Conservation (phyloP, 2,888 invertebrate species). For the Monochamus alternatus region DNA sequence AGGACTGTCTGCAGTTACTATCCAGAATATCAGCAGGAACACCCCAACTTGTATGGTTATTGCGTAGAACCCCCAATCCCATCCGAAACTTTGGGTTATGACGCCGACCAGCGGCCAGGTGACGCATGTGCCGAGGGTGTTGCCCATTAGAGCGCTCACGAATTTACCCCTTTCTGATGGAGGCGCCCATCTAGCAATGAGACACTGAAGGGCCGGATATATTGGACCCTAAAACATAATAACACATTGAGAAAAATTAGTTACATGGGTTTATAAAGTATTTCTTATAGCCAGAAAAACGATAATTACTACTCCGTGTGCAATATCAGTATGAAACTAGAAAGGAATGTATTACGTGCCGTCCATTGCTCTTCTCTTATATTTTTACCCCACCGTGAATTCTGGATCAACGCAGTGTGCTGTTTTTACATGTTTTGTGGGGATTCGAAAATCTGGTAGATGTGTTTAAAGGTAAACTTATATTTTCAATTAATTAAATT, state of each 20-base stretch:
- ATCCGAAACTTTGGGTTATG: conserved; percentile 77
- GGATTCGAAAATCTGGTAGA: too few relatives aligned
- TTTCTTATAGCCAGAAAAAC: too few relatives aligned
- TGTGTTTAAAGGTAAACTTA: too few relatives aligned
- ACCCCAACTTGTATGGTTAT: conserved; percentile 74
- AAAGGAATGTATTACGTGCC: too few relatives aligned
- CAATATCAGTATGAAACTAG: too few relatives aligned
- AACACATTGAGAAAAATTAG: neutral
- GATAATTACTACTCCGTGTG: too few relatives aligned
- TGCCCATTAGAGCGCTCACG: conserved; percentile 81
- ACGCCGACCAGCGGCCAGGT: conserved; percentile 81
- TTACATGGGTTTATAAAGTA: too few relatives aligned
- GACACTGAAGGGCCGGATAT: conserved; percentile 78
- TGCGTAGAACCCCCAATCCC: conserved; percentile 81
- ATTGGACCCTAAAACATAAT: conserved; percentile 72
- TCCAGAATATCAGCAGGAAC: conserved; percentile 77
- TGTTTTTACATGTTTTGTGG: too few relatives aligned
- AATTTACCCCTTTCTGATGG: conserved; percentile 84
- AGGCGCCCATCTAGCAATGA: conserved; percentile 83
- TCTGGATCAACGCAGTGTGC: too few relatives aligned
- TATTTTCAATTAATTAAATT: too few relatives aligned
- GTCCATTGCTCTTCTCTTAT: too few relatives aligned
- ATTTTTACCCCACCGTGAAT: too few relatives aligned
- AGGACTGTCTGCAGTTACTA: conserved; percentile 78
- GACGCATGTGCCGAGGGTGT: conserved; percentile 81